Evolutionary conservation across 1,140 invertebrate genomes (phyloP), one percentile per base, ranked within the genome.

Genomic region (Hypothenemus hampei): DNA sequence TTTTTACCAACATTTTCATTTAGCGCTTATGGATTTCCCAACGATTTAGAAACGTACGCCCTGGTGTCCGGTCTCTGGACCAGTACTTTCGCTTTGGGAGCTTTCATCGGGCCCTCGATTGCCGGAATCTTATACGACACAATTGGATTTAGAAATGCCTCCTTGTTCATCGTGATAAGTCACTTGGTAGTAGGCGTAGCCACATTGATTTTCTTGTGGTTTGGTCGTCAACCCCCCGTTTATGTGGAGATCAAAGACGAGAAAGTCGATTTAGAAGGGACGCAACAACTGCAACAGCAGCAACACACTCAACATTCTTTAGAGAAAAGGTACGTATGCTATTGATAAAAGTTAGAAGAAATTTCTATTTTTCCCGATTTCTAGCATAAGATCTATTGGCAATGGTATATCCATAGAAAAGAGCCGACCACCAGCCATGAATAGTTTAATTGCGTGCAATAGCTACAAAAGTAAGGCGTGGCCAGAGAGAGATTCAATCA

Each of bases 11-110:
- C 5, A 7, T 29, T 18, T 46, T 29, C 16, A 13, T 6, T 56
- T 56, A 87, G 85, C 62, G 69, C 76, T 1, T 73, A 81, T 52
- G 88, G 88, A 8, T 82, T 90, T 60, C 83, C 86, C 1, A 86
- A 91, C 65, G 87, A 83, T 49, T 73, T 91, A 24, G 82, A 88
- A 66, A 93, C 89, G 0, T 91, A 89, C 58, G 88, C 88, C 0
- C 70, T 92, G 20, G 83, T 92, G 36, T 91, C 89, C 3, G 87
- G 86, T 1, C 74, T 92, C 31, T 91, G 88, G 87, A 90, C 89
- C 0, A 90, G 87, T 8, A 83, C 85, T 0, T 91, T 91, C 67
- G 89, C 90, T 2, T 73, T 91, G 0, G 89, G 89, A n/a, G 86
- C 86, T 19, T 91, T 90, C 68, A 82, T 90, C 20, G 88, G 88